These are phyloP conservation scores for Agrotis ipsilon DNA, from an alignment of 2,888 invertebrate genomes.

Conservation along the genomic window DNA sequence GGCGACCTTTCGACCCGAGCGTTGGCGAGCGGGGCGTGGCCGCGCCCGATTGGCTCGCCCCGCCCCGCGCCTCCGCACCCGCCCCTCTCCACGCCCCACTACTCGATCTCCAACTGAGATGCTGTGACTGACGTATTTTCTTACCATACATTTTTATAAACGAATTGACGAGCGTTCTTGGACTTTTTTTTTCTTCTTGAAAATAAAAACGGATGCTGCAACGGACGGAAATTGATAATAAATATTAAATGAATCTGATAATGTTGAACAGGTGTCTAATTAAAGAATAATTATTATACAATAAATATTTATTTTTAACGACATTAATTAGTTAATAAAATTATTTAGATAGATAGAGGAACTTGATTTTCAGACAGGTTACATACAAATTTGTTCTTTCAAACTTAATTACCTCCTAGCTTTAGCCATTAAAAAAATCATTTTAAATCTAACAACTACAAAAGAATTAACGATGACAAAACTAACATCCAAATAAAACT, in stretches of 20 bases:
- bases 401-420: background rate
- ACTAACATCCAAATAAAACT: background rate
- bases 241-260: slow-evolving; percentile 47
- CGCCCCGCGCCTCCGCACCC: slow-evolving; percentile 68
- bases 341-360: slow-evolving; percentile 13
- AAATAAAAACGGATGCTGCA: slow-evolving; percentile 51
- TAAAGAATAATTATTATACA: slow-evolving; percentile 27
- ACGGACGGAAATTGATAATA: slow-evolving; percentile 57
- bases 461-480: background rate
- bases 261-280: slow-evolving; percentile 22
- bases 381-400: background rate
- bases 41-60: slow-evolving; percentile 87
- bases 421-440: background rate
- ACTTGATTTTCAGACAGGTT: background rate
- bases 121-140: slow-evolving; percentile 65
- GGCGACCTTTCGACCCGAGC: slow-evolving; percentile 87
- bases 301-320: slow-evolving; percentile 34
- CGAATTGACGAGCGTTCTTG: slow-evolving; percentile 29
- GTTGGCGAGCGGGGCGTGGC: slow-evolving; percentile 87
- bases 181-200: slow-evolving; percentile 24
- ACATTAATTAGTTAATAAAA: slow-evolving; percentile 12
- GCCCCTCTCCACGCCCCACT: slow-evolving; percentile 77
- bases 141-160: slow-evolving; percentile 51
- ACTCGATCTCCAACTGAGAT: slow-evolving; percentile 61
- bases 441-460: background rate